Evolutionary conservation across 2,888 invertebrate species (phyloP), one percentile per base, ranked within the genome.

Genomic region (Perizoma flavofasciatum): DNA sequence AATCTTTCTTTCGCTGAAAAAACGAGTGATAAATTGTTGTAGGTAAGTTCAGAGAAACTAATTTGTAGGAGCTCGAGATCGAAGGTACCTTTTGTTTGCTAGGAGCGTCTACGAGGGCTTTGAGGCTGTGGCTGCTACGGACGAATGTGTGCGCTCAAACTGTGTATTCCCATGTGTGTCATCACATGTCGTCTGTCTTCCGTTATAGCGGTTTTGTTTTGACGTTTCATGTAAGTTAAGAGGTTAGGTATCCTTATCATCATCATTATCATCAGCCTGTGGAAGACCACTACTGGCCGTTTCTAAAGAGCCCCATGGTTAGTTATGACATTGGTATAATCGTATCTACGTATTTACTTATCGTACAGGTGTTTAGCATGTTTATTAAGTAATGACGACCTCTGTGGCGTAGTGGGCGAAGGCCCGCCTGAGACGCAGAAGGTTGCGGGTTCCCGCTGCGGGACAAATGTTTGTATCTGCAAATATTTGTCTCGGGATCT

Each of bases 31-130:
- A 73, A 75, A 77, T 73, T 69, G 73, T 60, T 66, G 59, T 68
- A 75, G 73, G 71, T 73, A 66, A 72, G 70, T 70, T 73, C 66
- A 58, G 64, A 66, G 68, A 75, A 37, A 75, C 74, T 77, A 77
- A 76, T 77, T 69, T 74, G 75, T 63, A 54, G 70, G 68, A 71
- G 59, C 58, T 70, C 63, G 65, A 65, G 65, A 70, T 70, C 61
- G 71, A 74, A 68, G 37, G 68, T 70, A 66, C 65, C 69, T 68
- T 67, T 71, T 67, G 66, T 68, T 67, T 69, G 63, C 61, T 69
- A 69, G 63, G 61, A 68, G 63, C 46, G 60, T 61, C 51, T 59
- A 39, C 33, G 45, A 10, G 44, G n/a, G 39, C 41, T 41, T 10
- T 10, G 22, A 44, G n/a, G 41, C 41, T 22, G 43, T 5, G 52